Conservation (phyloP, 1,140 invertebrate species). For the Heliconius melpomene region DNA sequence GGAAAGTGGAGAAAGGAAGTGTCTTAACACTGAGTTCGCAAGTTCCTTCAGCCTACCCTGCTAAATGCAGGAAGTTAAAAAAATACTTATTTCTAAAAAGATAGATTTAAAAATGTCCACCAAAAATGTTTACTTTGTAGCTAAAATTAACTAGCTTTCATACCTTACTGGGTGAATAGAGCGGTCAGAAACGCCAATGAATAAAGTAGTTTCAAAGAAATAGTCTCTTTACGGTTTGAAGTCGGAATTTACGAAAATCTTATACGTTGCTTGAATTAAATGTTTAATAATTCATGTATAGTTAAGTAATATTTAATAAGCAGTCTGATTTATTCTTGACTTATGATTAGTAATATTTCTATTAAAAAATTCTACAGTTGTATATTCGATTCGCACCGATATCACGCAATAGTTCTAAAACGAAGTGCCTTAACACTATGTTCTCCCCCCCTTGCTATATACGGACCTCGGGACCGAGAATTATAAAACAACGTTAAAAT, state of each 20-base stretch:
- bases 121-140: background rate
- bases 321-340: no score
- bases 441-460: no score
- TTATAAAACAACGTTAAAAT: background rate
- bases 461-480: no score
- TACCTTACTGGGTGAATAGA: slow-evolving; percentile 7
- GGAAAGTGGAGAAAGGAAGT: background rate
- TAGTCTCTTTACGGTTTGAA: background rate
- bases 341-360: no score
- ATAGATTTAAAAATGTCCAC: no score
- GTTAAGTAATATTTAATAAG: no score
- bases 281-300: background rate
- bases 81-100: no score
- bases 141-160: background rate
- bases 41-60: background rate
- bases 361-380: no score
- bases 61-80: background rate
- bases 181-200: slow-evolving; percentile 7
- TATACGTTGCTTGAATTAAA: background rate
- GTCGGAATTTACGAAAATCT: background rate
- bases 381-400: no score
- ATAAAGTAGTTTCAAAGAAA: background rate
- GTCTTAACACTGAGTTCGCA: background rate
- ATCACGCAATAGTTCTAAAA: no score
- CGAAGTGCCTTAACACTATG: no score